These are phyloP conservation scores for Allacma fusca DNA, from an alignment of 2,888 invertebrate genomes.

Conservation along the genomic window DNA sequence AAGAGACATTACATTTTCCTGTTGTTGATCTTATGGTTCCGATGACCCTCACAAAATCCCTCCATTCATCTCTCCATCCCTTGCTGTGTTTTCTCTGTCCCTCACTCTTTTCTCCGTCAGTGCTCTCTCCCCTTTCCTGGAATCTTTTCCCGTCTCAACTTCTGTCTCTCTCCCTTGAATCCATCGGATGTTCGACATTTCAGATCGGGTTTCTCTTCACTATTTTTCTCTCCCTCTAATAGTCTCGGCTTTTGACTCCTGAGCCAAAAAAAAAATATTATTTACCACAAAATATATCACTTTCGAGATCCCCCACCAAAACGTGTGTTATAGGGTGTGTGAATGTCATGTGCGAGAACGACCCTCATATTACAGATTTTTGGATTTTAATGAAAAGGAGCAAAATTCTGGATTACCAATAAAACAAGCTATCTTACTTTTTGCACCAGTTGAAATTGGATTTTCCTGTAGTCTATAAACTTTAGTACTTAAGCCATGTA, in stretches of 20 bases:
- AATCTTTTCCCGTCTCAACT: background rate
- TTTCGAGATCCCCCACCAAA: too few species aligned
- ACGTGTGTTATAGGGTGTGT: background rate
- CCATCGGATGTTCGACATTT: background rate
- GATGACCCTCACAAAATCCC: conserved; percentile 23
- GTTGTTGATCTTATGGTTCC: conserved; percentile 21
- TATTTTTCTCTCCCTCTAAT: background rate
- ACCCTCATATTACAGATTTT: too few species aligned
- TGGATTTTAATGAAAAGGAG: too few species aligned
- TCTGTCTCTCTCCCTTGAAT: background rate
- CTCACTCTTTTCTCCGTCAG: conserved; percentile 5
- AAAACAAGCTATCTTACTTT: too few species aligned
- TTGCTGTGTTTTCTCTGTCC: background rate
- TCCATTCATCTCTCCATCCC: conserved; percentile 15
- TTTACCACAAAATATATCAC: background rate
- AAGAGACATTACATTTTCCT: conserved; percentile 10
- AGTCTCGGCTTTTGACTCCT: background rate
- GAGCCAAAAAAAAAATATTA: background rate
- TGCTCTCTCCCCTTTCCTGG: background rate
- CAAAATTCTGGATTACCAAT: too few species aligned
- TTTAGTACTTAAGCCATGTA: too few species aligned
- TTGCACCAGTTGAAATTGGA: too few species aligned
- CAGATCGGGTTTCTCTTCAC: background rate
- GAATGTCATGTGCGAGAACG: too few species aligned
- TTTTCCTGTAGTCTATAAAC: too few species aligned